phyloP scores from a whole-genome alignment of 2,797 vertebrate species.

The Gadopsis marmoratus region DNA sequence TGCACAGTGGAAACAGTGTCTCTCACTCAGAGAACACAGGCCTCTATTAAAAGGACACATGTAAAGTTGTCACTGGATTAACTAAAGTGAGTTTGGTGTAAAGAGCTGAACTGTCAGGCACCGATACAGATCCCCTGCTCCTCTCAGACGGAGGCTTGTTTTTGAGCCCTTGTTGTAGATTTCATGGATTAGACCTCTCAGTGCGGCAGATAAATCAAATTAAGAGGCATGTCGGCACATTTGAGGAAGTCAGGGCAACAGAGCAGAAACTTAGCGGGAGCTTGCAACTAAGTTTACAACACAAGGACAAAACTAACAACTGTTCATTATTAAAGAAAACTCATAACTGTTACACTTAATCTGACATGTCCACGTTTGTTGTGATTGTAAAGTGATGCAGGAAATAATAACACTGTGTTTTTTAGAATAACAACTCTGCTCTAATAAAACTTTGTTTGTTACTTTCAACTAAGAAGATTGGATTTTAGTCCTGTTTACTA shows the following conservation, averaged over 20 bases:
- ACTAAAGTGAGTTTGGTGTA: constrained; percentile 38
- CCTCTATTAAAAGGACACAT: constrained; percentile 46
- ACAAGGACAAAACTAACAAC: constrained; percentile 34
- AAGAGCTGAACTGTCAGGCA: constrained; percentile 59
- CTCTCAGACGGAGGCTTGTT: constrained; percentile 62
- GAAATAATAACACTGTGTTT: background rate
- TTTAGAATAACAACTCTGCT: background rate
- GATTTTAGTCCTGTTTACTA: background rate
- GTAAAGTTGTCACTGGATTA: constrained; percentile 66
- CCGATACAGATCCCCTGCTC: constrained; percentile 47
- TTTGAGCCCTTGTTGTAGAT: constrained; percentile 70
- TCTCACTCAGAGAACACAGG: constrained; percentile 33
- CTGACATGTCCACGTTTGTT: background rate
- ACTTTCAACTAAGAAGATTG: background rate
- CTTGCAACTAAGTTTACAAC: constrained; percentile 27
- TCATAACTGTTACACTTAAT: background rate
- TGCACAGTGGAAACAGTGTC: constrained; percentile 41
- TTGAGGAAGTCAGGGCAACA: constrained; percentile 48
- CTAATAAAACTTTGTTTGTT: constrained; percentile 5
- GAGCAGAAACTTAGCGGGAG: constrained; percentile 48
- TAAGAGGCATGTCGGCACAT: constrained; percentile 63
- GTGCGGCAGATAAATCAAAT: constrained; percentile 70
- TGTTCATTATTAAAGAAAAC: constrained; percentile 2
- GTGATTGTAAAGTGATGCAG: background rate
- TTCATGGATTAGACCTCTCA: constrained; percentile 75